Evolutionary conservation across 2,888 invertebrate species (phyloP), one percentile per base, ranked within the genome.

Genomic region (Aporophyla lueneburgensis): DNA sequence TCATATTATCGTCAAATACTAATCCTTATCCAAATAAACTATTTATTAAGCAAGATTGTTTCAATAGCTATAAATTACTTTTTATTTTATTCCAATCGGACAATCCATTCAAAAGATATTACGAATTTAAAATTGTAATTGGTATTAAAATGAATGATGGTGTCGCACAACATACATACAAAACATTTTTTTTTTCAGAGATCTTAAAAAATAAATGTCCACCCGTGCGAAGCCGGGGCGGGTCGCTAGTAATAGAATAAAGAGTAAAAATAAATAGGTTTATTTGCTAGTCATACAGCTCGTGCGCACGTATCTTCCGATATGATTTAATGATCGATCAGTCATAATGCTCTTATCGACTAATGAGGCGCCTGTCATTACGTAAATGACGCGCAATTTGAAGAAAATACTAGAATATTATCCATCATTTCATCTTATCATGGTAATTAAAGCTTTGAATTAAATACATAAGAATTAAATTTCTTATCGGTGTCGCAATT

Each of bases 331-430:
- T 69, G 46, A 67, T n/a, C 24, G n/a, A 72, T 62, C n/a, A 72
- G 62, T 79, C 51, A 21, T 21, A 5, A 65, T 12, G 21, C 2
- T 56, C 43, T 79, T 78, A 78, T 79, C 66, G 51, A 27, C 49
- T 67, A 71, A 73, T 62, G 21, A 79, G 62, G 49, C 65, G 59
- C 61, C 24, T 77, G 16, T 58, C 24, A 58, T 24, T 66, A 66
- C 27, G 9, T 21, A 19, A 49, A n/a, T 61, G 9, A n/a, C 43
- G n/a, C 16, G n/a, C 21, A 21, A 9, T 54, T 63, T 53, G 12
- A 21, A 68, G 54, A 69, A 79, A 65, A 65, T 62, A 69, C 68
- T 69, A 69, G 63, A 74, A 69, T 49, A 9, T 7, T 5, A 12
- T 51, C 24, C 53, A 40, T 63, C 10, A 40, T 43, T 24, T 43